Percentiles rank a stretch among this genome's conserved stretches.
phyloP scores from a whole-genome alignment of 1,140 invertebrate genomes.

The Drosophila sturtevanti region DNA sequence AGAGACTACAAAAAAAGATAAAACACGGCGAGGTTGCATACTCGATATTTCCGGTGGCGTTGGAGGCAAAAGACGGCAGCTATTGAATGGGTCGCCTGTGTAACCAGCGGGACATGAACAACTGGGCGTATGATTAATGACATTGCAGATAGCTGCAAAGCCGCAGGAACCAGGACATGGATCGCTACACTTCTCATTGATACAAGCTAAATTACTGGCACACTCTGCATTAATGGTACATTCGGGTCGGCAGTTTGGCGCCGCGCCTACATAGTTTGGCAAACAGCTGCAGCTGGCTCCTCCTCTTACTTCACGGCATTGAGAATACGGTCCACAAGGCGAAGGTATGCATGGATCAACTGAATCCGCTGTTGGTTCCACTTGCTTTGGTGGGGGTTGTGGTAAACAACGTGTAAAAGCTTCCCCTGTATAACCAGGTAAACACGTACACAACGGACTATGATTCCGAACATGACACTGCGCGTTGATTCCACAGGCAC shows the following conservation, averaged over 20 bases:
- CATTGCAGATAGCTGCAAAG: constrained; percentile 86
- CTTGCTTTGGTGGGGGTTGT: constrained; percentile 84
- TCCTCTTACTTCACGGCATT: constrained; percentile 87
- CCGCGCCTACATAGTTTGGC: constrained; percentile 86
- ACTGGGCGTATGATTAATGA: constrained; percentile 87
- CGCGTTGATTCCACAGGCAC: constrained; percentile 91
- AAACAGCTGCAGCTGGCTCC: constrained; percentile 88
- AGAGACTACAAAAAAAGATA: constrained; percentile 45
- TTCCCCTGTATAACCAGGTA: constrained; percentile 90
- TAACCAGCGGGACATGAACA: constrained; percentile 88
- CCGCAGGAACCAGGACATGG: constrained; percentile 89
- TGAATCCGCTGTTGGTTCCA: constrained; percentile 84
- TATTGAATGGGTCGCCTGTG: constrained; percentile 88
- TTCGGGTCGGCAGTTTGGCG: constrained; percentile 89
- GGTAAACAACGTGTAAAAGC: constrained; percentile 89
- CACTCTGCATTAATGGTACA: constrained; percentile 90
- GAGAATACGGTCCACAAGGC: constrained; percentile 88
- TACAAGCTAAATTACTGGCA: constrained; percentile 86
- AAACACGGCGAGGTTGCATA: constrained; percentile 30
- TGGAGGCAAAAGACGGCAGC: constrained; percentile 84
- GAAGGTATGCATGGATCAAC: constrained; percentile 88
- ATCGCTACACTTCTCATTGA: constrained; percentile 88
- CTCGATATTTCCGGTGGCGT: constrained; percentile 71
- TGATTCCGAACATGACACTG: constrained; percentile 93
- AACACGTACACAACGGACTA: constrained; percentile 91